Evolutionary conservation across 2,113 vertebrate genomes (phyloP).

Genomic region (Vidua macroura): DNA sequence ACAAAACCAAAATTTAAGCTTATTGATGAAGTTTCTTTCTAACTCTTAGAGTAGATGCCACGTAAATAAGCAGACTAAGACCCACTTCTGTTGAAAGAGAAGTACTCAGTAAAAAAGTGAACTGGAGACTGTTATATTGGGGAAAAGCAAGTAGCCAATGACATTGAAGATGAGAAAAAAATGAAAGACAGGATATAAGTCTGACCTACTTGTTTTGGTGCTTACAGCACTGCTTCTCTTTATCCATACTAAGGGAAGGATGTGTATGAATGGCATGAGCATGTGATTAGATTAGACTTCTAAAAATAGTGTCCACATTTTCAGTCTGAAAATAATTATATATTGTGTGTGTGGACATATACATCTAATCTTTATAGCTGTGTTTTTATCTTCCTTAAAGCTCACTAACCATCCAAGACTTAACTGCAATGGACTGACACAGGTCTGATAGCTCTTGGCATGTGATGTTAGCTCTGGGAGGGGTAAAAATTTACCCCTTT

Average conservation of each 20-base stretch:
- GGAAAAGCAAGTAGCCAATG: background rate
- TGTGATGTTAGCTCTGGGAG: background rate
- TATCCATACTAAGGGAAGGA: background rate
- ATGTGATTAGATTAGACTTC: constrained; percentile 18
- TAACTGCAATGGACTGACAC: background rate
- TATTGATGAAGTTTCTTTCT: background rate
- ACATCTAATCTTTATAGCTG: background rate
- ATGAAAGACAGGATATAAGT: background rate
- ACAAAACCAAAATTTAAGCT: background rate
- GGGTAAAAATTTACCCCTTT: background rate
- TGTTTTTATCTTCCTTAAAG: background rate
- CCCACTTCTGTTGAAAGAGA: background rate
- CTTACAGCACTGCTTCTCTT: background rate
- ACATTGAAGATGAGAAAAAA: background rate
- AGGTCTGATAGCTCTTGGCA: background rate
- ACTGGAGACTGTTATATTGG: background rate
- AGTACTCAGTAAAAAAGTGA: background rate
- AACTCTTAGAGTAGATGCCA: background rate
- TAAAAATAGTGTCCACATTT: background rate
- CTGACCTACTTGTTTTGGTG: background rate
- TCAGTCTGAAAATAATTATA: background rate
- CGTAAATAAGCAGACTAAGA: background rate
- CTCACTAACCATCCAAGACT: background rate
- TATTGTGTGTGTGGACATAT: background rate
- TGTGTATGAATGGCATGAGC: background rate